phyloP scores from a whole-genome alignment of 2,888 invertebrate genomes.

The Rhimphoctona megacephalus region DNA sequence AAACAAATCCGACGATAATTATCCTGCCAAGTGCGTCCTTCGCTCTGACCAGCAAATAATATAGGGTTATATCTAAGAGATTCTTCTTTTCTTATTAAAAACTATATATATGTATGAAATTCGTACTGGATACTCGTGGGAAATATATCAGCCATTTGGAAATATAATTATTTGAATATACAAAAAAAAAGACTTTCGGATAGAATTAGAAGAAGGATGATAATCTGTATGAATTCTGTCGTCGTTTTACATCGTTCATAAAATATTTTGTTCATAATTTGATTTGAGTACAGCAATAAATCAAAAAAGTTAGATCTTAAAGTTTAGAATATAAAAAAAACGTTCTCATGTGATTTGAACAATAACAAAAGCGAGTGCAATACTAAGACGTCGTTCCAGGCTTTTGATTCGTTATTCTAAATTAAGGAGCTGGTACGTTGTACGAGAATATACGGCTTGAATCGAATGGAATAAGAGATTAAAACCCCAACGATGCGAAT shows the following conservation, averaged over 20 bases:
- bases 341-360: neutral
- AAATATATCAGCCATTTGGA: neutral
- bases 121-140: neutral
- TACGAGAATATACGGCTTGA: neutral
- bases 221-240: neutral
- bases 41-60: constrained; percentile 54
- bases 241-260: neutral
- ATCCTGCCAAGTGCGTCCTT: constrained; percentile 56
- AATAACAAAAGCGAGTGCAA: neutral
- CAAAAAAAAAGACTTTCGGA: neutral
- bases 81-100: constrained; percentile 33
- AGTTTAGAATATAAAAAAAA: neutral
- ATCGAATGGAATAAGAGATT: constrained; percentile 28
- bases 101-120: neutral
- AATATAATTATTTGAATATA: neutral
- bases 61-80: constrained; percentile 10
- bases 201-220: neutral
- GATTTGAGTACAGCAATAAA: neutral
- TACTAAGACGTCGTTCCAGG: neutral
- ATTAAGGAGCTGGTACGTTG: neutral
- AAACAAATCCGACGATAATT: constrained; percentile 72
- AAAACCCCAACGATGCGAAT: constrained; percentile 1
- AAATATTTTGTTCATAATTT: neutral
- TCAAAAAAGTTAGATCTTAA: neutral
- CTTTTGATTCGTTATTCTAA: constrained; percentile 10